Conservation (phyloP, 92 coral and sea anemone species). For the Actinostola sp. region DNA sequence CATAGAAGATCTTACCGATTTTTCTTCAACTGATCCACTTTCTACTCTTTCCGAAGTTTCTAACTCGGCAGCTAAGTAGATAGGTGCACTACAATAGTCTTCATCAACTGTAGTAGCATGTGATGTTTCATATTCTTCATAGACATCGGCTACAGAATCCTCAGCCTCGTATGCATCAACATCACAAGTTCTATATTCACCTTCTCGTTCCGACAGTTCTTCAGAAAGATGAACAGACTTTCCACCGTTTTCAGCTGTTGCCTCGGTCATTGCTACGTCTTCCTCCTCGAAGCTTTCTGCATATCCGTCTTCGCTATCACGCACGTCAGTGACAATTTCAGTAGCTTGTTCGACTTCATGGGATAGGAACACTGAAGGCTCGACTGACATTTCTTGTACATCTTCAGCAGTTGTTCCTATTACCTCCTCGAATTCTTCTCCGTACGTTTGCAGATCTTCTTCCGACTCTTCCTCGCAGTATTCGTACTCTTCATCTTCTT, state of each 20-base stretch:
- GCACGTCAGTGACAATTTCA: conserved; percentile 20
- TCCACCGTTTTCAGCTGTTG: conserved; percentile 16
- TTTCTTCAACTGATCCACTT: conserved; percentile 17
- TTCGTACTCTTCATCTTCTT: conserved; percentile 15
- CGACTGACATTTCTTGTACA: conserved; percentile 9
- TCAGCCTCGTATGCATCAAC: conserved; percentile 37
- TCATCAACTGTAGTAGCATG: neutral
- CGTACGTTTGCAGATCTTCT: conserved; percentile 6
- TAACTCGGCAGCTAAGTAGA: conserved; percentile 33
- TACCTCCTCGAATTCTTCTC: conserved; percentile 32
- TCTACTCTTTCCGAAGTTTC: conserved; percentile 11
- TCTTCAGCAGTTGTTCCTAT: conserved; percentile 3
- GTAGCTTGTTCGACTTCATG: conserved; percentile 31
- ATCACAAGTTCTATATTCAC: conserved; percentile 15
- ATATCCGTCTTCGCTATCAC: conserved; percentile 35
- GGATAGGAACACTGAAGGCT: conserved; percentile 19
- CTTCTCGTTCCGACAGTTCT: conserved; percentile 26
- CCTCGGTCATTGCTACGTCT: conserved; percentile 5
- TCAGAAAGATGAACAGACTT: conserved; percentile 18
- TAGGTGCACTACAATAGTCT: neutral
- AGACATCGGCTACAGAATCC: conserved; percentile 46
- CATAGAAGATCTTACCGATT: conserved; percentile 13
- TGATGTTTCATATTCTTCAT: conserved; percentile 37
- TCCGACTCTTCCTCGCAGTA: conserved; percentile 33
- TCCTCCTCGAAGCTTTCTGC: conserved; percentile 44